Evolutionary conservation across 2,888 invertebrate species (phyloP).

Genomic region (Itoplectis maculator): DNA sequence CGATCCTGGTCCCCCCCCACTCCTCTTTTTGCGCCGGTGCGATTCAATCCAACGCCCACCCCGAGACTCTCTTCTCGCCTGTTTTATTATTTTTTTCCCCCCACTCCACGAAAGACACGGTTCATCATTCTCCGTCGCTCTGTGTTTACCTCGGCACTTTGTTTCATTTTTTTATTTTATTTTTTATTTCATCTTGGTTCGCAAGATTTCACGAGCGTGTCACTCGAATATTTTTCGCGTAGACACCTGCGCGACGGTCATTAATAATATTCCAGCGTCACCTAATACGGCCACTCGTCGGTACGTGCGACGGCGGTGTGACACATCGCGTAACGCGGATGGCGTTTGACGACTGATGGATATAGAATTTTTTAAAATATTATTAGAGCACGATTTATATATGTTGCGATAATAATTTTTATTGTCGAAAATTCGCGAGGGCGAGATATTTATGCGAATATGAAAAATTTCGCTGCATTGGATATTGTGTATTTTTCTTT

Average conservation of each 20-base stretch:
- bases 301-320: conserved; percentile 44
- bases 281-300: conserved; percentile 60
- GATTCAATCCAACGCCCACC: conserved; percentile 21
- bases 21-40: conserved; percentile 9
- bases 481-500: too few species aligned
- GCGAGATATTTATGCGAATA: too few species aligned
- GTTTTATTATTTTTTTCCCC: conserved; percentile 19
- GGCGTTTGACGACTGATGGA: conserved; percentile 20
- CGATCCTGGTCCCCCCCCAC: not conserved
- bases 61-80: conserved; percentile 15
- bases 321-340: conserved; percentile 65
- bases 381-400: conserved; percentile 8
- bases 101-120: conserved; percentile 39
- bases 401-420: not conserved
- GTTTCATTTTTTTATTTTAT: not conserved
- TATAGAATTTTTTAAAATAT: conserved; percentile 32
- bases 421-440: not conserved
- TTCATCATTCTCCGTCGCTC: conserved; percentile 60
- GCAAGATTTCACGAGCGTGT: conserved; percentile 1
- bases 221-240: conserved; percentile 28
- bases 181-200: conserved; percentile 14
- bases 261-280: conserved; percentile 60
- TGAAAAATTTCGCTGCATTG: too few species aligned
- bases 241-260: conserved; percentile 62
- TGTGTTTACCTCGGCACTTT: conserved; percentile 25